phyloP scores from a whole-genome alignment of 1,140 invertebrate species.

The Eupristina koningsbergeri region DNA sequence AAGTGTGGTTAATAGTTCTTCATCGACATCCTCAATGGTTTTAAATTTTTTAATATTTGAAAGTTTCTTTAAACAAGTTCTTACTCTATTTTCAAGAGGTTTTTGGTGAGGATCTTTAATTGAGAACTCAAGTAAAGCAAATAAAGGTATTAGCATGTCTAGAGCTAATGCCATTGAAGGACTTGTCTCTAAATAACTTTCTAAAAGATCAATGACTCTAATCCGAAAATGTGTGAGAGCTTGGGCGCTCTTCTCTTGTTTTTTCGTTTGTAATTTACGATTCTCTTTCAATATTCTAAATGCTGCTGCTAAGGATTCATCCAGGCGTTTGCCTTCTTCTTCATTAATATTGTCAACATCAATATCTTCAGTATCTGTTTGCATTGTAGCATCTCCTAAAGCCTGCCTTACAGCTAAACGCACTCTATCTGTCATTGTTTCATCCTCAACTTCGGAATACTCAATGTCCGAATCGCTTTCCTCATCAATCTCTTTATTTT shows the following conservation, averaged over 20 bases:
- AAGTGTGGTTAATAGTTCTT: conserved; percentile 74
- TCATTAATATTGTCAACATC: conserved; percentile 85
- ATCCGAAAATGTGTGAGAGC: conserved; percentile 80
- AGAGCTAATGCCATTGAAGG: conserved; percentile 78
- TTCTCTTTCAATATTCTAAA: conserved; percentile 80
- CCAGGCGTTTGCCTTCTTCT: conserved; percentile 81
- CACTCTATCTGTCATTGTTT: conserved; percentile 79
- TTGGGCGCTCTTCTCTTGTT: conserved; percentile 79
- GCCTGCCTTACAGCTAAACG: conserved; percentile 78
- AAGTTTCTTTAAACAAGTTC: conserved; percentile 77
- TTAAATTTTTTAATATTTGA: conserved; percentile 77
- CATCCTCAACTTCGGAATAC: conserved; percentile 76
- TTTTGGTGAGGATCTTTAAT: conserved; percentile 80
- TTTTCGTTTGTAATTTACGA: conserved; percentile 75
- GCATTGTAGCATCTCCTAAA: conserved; percentile 73
- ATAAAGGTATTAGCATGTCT: conserved; percentile 79
- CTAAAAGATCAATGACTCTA: conserved; percentile 80
- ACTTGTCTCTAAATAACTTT: conserved; percentile 80
- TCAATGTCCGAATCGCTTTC: conserved; percentile 67
- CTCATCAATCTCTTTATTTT: conserved; percentile 66
- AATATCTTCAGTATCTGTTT: conserved; percentile 80
- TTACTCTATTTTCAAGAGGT: conserved; percentile 78
- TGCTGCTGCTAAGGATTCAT: conserved; percentile 80
- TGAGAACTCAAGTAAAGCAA: conserved; percentile 78
- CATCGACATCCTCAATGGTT: conserved; percentile 74